A percentile compares a stretch with the other conserved stretches of the same genome.
These are phyloP conservation scores for Euclidia mi DNA, from an alignment of 2,888 invertebrate genomes.

Conservation along the genomic window DNA sequence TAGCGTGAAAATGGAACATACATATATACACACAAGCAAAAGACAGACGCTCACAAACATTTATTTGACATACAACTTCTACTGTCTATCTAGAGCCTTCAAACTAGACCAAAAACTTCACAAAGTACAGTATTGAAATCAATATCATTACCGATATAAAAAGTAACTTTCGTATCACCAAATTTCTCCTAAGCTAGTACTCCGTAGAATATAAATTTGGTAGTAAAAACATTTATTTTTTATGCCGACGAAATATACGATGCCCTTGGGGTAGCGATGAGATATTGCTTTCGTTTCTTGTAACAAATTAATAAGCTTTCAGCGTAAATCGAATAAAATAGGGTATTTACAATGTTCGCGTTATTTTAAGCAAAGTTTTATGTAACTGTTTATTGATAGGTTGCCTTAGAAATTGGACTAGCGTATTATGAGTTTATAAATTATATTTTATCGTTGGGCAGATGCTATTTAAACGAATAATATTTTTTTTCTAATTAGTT, in stretches of 20 bases:
- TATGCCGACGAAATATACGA: slow-evolving; percentile 7
- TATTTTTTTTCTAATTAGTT: no score
- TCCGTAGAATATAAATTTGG: not conserved
- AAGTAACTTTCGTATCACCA: not conserved
- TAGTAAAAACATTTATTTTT: slow-evolving; percentile 13
- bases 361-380: not conserved
- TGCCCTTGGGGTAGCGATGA: slow-evolving; percentile 7
- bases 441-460: no score
- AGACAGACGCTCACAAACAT: no score
- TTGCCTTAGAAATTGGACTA: no score
- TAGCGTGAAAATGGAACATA: no score
- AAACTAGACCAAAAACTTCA: no score
- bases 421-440: no score
- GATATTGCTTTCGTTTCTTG: slow-evolving; percentile 13
- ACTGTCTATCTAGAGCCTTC: no score
- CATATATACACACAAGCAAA: no score
- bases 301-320: slow-evolving; percentile 23
- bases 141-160: slow-evolving; percentile 2
- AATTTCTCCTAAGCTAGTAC: not conserved
- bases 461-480: no score
- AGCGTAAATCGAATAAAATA: slow-evolving; percentile 11
- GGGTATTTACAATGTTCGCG: not conserved
- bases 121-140: not conserved
- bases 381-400: not conserved
- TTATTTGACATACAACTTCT: no score